Percentiles rank a stretch among this genome's conserved stretches.
phyloP scores from a whole-genome alignment of 2,888 invertebrate species.

The Galeopsomyia nigrocyanea region DNA sequence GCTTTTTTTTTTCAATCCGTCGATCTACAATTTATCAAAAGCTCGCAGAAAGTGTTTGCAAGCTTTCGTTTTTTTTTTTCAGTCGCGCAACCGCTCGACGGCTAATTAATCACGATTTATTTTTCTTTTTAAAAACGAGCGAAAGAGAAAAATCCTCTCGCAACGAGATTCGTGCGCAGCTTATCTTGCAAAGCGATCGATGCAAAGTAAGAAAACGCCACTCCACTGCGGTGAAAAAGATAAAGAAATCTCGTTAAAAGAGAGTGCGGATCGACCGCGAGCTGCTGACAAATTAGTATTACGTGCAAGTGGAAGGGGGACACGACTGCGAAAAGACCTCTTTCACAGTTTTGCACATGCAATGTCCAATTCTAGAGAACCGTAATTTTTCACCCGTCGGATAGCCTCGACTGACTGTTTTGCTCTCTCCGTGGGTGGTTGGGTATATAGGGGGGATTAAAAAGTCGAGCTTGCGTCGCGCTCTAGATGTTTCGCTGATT shows the following conservation, averaged over 20 bases:
- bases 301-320: neutral
- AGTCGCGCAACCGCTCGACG: neutral
- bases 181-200: too few species aligned
- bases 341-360: too few species aligned
- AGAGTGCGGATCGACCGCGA: neutral
- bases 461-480: too few species aligned
- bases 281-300: conserved; percentile 32
- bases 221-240: neutral
- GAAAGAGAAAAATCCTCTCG: too few species aligned
- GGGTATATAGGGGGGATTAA: too few species aligned
- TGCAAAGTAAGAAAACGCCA: neutral
- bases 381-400: too few species aligned
- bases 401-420: too few species aligned
- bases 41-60: neutral
- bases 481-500: too few species aligned
- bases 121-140: conserved; percentile 4
- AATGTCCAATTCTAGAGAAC: too few species aligned
- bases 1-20: conserved; percentile 12
- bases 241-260: conserved; percentile 25
- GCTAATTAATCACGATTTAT: conserved; percentile 22
- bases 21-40: neutral
- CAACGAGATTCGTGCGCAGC: too few species aligned
- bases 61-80: conserved; percentile 5
- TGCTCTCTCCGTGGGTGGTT: too few species aligned
- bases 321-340: too few species aligned